phyloP scores from a whole-genome alignment of 2,797 vertebrate genomes.

The Sebastolobus alascanus region DNA sequence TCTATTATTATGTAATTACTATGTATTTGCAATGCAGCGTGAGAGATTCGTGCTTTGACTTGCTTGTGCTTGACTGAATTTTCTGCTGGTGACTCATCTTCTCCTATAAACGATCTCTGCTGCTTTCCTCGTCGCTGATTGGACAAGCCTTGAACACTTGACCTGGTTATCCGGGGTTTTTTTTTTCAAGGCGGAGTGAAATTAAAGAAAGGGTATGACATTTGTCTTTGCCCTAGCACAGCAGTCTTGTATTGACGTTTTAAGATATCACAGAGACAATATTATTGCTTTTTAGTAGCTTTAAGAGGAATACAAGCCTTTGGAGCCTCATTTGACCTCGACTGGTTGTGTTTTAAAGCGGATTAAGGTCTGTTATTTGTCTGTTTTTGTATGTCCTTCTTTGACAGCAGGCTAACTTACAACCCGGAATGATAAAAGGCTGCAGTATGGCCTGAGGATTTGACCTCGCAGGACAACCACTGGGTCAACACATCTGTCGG shows the following conservation, averaged over 20 bases:
- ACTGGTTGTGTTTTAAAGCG: background rate
- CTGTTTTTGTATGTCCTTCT: constrained; percentile 34
- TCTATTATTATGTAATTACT: background rate
- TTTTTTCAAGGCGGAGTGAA: constrained; percentile 28
- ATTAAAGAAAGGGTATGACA: constrained; percentile 46
- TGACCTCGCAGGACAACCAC: constrained; percentile 32
- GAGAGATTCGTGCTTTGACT: background rate
- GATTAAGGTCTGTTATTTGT: constrained; percentile 23
- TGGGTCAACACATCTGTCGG: constrained; percentile 8
- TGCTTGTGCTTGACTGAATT: background rate
- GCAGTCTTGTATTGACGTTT: constrained; percentile 1
- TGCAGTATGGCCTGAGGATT: constrained; percentile 50
- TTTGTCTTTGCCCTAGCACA: constrained; percentile 3
- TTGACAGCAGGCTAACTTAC: constrained; percentile 26
- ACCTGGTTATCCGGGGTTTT: background rate
- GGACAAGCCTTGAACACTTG: constrained; percentile 53
- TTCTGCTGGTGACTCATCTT: constrained; percentile 38
- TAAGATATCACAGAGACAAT: no score
- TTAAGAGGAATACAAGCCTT: background rate
- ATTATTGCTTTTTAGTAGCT: background rate
- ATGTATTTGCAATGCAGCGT: background rate
- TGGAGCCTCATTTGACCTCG: background rate
- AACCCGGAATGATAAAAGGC: background rate
- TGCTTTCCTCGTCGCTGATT: constrained; percentile 39
- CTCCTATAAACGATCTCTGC: constrained; percentile 6